Base-by-base conservation (phyloP, 1,140 invertebrate genomes). In the Lysiphlebus fabarum region DNA sequence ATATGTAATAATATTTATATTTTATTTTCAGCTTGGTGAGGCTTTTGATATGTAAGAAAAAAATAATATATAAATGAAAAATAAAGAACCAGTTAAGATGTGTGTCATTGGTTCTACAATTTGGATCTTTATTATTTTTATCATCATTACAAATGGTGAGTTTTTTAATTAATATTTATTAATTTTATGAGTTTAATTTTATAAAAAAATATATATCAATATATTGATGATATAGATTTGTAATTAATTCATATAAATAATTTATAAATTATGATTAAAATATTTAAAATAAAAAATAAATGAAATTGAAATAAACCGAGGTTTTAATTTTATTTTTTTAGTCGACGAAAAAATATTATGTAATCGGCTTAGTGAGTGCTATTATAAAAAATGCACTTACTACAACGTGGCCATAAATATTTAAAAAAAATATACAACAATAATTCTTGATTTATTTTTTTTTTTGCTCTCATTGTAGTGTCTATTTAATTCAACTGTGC, bases 91-190 rank as follows among this genome's bases (percentile, higher is more conserved):
- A 61, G 55, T 66, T 65, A 74, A 74, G 67, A 74, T 74, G 72
- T 70, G 67, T 64, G 65, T 65, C 63, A 64, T 71, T 66, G 65
- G 62, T 61, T 67, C 65, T 58, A 59, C 66, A 58, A 66, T 62
- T 53, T 69, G 71, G 71, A 61, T 74, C 61, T 65, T 71, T 62
- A 67, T 70, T 62, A 67, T 65, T 61, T 64, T 75, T 59, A 64
- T 67, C 58, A 62, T 70, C 61, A 67, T 75, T 62, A 74, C 68
- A 53, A 71, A 72, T 58, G 74, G 74, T 76, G 58, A 74, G 74
- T 74, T 48, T 40, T n/a, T n/a, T n/a, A n/a, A n/a, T n/a, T n/a
- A n/a, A n/a, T n/a, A n/a, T n/a, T n/a, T n/a, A n/a, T n/a, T n/a
- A n/a, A n/a, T n/a, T n/a, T n/a, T n/a, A n/a, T n/a, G n/a, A n/a